phyloP scores from a whole-genome alignment of 2,113 vertebrate genomes.

The Caranx ignobilis region DNA sequence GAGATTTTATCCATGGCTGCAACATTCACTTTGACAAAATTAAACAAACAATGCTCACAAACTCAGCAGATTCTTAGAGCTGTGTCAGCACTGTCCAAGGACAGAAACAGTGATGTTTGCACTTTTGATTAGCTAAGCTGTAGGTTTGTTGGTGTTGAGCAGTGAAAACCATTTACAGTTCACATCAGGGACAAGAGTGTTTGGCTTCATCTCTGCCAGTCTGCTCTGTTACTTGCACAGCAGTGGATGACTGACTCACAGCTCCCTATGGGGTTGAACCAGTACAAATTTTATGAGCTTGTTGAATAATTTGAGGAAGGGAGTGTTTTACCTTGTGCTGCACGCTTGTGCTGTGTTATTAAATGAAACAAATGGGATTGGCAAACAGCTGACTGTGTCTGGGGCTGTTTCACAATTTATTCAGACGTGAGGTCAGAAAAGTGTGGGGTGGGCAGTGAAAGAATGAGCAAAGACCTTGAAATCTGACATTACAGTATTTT shows the following conservation, averaged over 20 bases:
- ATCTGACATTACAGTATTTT: slow-evolving; percentile 19
- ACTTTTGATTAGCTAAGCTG: slow-evolving; percentile 59
- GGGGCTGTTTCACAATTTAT: slow-evolving; percentile 22
- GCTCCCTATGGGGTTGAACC: slow-evolving; percentile 23
- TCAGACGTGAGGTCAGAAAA: slow-evolving; percentile 10
- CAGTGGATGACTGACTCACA: slow-evolving; percentile 28
- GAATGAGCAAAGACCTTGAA: slow-evolving; percentile 33
- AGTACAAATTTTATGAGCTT: slow-evolving; percentile 38
- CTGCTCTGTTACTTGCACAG: slow-evolving; percentile 32
- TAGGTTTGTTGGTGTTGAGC: slow-evolving; percentile 20
- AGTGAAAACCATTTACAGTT: slow-evolving; percentile 57
- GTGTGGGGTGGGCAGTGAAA: background rate
- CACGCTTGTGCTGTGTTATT: slow-evolving; percentile 19
- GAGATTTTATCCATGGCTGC: background rate
- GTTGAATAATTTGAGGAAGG: slow-evolving; percentile 42
- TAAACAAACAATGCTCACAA: slow-evolving; percentile 21
- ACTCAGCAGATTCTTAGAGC: slow-evolving; percentile 66
- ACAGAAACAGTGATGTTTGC: slow-evolving; percentile 70
- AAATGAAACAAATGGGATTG: slow-evolving; percentile 27
- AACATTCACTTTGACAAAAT: slow-evolving; percentile 21
- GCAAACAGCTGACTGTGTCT: slow-evolving; percentile 28
- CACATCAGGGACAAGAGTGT: slow-evolving; percentile 54
- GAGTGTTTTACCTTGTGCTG: slow-evolving; percentile 21
- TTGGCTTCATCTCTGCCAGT: slow-evolving; percentile 49
- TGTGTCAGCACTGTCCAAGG: slow-evolving; percentile 52